phyloP scores from a whole-genome alignment of 1,140 invertebrate genomes.

The Conus betulinus region DNA sequence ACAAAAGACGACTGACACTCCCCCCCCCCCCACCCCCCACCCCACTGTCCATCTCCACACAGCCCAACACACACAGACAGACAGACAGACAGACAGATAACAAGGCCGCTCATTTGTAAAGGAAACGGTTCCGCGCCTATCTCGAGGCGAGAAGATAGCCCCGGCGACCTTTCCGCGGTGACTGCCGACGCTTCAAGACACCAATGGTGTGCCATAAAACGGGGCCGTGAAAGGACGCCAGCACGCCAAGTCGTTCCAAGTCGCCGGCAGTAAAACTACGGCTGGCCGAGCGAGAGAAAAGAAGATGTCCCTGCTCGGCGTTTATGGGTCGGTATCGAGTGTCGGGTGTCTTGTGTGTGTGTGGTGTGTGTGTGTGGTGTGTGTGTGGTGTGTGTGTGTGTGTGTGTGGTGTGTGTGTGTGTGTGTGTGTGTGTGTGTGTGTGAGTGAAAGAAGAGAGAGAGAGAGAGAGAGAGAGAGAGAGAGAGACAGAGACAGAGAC shows the following conservation, averaged over 20 bases:
- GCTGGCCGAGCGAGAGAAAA: neutral
- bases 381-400: neutral
- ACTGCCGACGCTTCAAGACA: neutral
- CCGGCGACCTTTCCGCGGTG: too few relatives aligned
- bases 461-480: too few relatives aligned
- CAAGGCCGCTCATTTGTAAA: neutral
- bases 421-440: neutral
- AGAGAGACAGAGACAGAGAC: too few relatives aligned
- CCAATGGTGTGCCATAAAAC: neutral
- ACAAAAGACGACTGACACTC: neutral
- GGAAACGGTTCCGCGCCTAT: neutral
- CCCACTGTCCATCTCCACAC: neutral
- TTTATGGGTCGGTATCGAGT: too few relatives aligned
- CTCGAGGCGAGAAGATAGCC: too few relatives aligned
- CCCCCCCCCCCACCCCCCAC: neutral
- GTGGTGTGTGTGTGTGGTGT: neutral
- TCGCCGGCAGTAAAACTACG: neutral
- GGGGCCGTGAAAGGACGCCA: neutral
- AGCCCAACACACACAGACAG: slow-evolving; percentile 16
- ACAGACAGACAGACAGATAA: neutral
- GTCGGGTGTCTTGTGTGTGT: too few relatives aligned
- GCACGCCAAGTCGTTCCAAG: neutral
- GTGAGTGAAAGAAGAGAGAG: too few relatives aligned
- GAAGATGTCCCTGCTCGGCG: neutral
- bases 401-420: neutral